phyloP scores from a whole-genome alignment of 2,797 vertebrate species.

The Notolepis coatsorum region DNA sequence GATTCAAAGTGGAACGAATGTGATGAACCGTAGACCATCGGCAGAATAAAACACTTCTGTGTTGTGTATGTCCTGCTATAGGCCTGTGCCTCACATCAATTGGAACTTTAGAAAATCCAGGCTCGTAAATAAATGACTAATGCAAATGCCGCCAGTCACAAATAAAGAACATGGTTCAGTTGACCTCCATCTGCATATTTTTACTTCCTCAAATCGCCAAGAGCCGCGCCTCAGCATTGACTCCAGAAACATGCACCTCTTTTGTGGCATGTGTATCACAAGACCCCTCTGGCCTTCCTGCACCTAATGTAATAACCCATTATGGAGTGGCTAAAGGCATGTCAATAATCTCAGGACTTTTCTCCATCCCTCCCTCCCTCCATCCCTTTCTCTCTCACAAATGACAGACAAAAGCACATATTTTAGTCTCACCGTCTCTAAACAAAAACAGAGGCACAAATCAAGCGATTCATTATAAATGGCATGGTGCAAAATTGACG shows the following conservation, averaged over 20 bases:
- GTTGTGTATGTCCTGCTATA: neutral
- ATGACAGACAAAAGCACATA: slow-evolving; percentile 30
- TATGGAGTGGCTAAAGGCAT: slow-evolving; percentile 57
- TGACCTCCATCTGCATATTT: slow-evolving; percentile 69
- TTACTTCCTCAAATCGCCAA: slow-evolving; percentile 77
- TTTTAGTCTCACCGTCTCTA: slow-evolving; percentile 14
- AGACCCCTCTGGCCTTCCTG: slow-evolving; percentile 56
- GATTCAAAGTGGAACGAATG: neutral
- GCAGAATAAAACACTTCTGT: neutral
- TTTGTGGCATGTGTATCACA: slow-evolving; percentile 69
- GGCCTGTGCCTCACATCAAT: neutral
- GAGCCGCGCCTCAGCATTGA: slow-evolving; percentile 66
- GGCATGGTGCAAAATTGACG: too few relatives aligned
- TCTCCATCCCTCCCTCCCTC: neutral
- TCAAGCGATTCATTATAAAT: slow-evolving; percentile 1
- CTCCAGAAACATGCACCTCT: slow-evolving; percentile 13
- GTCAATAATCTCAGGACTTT: too few relatives aligned
- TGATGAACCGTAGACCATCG: neutral
- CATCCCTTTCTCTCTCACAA: slow-evolving; percentile 18
- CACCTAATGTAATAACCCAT: slow-evolving; percentile 66
- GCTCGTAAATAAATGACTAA: neutral
- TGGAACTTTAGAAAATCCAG: neutral
- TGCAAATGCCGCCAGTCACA: neutral
- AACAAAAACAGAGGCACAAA: slow-evolving; percentile 21
- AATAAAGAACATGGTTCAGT: slow-evolving; percentile 19